Conservation (phyloP, 2,888 invertebrate species). For the Bursaphelenchus okinawaensis region DNA sequence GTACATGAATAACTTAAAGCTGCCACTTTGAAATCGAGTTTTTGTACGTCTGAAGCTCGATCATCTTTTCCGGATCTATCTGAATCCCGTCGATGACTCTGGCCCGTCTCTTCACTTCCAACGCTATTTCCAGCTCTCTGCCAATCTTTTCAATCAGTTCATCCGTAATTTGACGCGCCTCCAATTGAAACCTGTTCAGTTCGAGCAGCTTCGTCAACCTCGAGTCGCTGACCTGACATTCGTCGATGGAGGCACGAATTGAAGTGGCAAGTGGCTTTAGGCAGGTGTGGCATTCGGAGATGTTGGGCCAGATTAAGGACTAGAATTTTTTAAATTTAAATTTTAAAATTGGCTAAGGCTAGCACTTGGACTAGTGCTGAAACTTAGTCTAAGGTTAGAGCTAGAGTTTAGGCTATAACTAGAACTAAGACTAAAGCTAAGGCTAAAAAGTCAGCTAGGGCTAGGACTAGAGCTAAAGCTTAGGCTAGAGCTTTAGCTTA, state of each 20-base stretch:
- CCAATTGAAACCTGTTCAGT: neutral
- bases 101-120: neutral
- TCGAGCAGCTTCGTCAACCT: neutral
- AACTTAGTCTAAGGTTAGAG: too few relatives aligned
- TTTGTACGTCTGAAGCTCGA: neutral
- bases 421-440: too few relatives aligned
- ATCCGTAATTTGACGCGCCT: neutral
- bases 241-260: neutral
- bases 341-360: too few relatives aligned
- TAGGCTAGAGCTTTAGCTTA: too few relatives aligned
- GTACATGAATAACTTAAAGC: too few relatives aligned
- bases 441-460: too few relatives aligned
- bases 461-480: too few relatives aligned
- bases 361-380: too few relatives aligned
- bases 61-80: neutral
- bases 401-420: too few relatives aligned
- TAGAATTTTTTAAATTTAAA: too few relatives aligned
- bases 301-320: neutral
- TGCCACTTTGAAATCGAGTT: neutral
- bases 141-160: neutral
- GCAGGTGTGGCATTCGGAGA: neutral
- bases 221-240: constrained; percentile 9
- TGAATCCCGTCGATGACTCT: neutral
- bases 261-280: neutral
- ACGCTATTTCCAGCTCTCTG: neutral